Percentiles rank a stretch among this genome's conserved stretches.
These are phyloP conservation scores for Aphis gossypii DNA, from an alignment of 1,140 invertebrate genomes.

Conservation along the genomic window DNA sequence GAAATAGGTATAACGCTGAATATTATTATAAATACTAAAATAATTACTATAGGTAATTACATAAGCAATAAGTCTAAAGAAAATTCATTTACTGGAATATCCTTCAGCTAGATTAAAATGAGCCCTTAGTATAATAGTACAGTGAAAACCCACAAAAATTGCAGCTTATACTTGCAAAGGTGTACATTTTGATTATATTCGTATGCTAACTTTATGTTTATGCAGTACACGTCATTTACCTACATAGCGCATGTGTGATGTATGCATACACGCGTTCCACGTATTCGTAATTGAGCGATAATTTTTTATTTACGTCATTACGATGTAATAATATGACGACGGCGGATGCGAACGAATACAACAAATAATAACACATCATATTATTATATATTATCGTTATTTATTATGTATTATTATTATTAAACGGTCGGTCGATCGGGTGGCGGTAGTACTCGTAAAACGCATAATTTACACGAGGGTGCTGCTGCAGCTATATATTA, in stretches of 20 bases:
- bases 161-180: background rate
- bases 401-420: slow-evolving; percentile 12
- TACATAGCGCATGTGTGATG: background rate
- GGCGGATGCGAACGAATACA: background rate
- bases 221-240: slow-evolving; percentile 2
- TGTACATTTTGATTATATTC: background rate
- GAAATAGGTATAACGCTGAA: background rate
- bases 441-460: background rate
- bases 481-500: background rate
- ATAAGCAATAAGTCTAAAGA: background rate
- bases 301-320: slow-evolving; percentile 10
- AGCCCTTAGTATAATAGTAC: background rate
- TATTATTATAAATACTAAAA: background rate
- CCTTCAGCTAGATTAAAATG: background rate
- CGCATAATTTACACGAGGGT: background rate
- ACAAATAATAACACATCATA: background rate
- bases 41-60: background rate
- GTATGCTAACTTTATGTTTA: background rate
- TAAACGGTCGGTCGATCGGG: background rate
- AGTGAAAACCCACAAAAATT: background rate
- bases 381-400: background rate
- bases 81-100: background rate
- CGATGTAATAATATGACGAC: background rate
- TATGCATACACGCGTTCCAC: background rate
- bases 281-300: background rate